Evolutionary conservation across 2,888 invertebrate genomes (phyloP).

Genomic region (Pyrrhosoma nymphula): DNA sequence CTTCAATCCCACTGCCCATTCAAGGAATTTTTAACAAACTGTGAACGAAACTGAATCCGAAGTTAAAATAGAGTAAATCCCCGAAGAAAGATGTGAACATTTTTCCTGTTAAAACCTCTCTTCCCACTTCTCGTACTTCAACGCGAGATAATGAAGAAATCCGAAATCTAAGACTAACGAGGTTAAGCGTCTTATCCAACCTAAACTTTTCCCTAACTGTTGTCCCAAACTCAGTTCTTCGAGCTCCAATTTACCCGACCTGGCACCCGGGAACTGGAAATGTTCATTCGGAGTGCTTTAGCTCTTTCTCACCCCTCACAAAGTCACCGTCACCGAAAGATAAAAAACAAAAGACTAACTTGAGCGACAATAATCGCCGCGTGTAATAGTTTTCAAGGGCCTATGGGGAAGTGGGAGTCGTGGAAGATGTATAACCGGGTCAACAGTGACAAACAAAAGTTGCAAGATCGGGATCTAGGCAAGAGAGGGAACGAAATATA

Average conservation of each 20-base stretch:
- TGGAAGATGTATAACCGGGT: background rate
- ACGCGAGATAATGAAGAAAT: background rate
- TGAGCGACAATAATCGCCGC: background rate
- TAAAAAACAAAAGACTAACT: background rate
- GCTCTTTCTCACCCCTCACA: background rate
- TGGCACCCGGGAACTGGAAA: too few species aligned
- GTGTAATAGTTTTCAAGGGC: background rate
- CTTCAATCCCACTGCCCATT: too few species aligned
- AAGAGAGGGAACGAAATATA: background rate
- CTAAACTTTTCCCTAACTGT: background rate
- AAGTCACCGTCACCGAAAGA: too few species aligned
- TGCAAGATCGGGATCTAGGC: background rate
- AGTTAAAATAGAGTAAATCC: too few species aligned
- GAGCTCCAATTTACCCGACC: background rate
- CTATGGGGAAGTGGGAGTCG: background rate
- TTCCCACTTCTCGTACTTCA: background rate
- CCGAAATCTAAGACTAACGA: background rate
- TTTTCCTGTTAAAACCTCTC: too few species aligned
- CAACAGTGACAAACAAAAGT: background rate
- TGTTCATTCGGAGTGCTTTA: background rate
- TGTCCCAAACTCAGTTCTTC: background rate
- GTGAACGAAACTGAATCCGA: too few species aligned
- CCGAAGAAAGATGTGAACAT: too few species aligned
- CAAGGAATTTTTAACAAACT: too few species aligned
- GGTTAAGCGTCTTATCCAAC: background rate